phyloP scores from a whole-genome alignment of 2,797 vertebrate genomes.

The Gobionotothen gibberifrons region DNA sequence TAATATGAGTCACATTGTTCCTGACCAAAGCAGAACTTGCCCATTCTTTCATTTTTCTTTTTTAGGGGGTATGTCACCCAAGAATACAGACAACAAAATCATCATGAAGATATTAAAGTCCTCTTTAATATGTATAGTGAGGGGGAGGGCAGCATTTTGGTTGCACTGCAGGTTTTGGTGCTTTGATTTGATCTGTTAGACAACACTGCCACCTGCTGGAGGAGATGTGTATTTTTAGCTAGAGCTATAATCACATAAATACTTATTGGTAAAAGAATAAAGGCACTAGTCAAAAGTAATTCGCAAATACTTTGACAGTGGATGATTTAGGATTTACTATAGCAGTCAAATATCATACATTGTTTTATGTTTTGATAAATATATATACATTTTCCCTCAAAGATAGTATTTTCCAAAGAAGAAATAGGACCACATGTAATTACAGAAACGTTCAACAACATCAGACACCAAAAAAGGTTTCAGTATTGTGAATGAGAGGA shows the following conservation, averaged over 20 bases:
- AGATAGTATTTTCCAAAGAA: background rate
- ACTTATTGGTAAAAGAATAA: no score
- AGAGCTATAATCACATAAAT: background rate
- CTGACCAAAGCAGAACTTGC: constrained; percentile 35
- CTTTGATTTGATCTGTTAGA: constrained; percentile 50
- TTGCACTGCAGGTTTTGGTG: background rate
- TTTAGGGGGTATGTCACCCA: constrained; percentile 7
- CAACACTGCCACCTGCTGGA: constrained; percentile 77
- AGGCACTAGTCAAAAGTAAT: no score
- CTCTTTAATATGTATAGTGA: constrained; percentile 8
- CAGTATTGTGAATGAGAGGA: no score
- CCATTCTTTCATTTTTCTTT: constrained; percentile 42
- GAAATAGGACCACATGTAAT: rapidly evolving
- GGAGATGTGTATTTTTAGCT: background rate
- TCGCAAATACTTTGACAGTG: background rate
- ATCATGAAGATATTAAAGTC: constrained; percentile 30
- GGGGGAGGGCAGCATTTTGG: background rate
- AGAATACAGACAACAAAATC: constrained; percentile 37
- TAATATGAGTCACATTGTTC: constrained; percentile 45
- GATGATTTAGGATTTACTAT: background rate
- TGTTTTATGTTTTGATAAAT: background rate
- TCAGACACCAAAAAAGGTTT: background rate
- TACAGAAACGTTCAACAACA: background rate
- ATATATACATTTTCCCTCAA: background rate
- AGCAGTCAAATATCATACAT: background rate